Evolutionary conservation across 2,888 invertebrate genomes (phyloP).

Genomic region (Lycaena phlaeas): DNA sequence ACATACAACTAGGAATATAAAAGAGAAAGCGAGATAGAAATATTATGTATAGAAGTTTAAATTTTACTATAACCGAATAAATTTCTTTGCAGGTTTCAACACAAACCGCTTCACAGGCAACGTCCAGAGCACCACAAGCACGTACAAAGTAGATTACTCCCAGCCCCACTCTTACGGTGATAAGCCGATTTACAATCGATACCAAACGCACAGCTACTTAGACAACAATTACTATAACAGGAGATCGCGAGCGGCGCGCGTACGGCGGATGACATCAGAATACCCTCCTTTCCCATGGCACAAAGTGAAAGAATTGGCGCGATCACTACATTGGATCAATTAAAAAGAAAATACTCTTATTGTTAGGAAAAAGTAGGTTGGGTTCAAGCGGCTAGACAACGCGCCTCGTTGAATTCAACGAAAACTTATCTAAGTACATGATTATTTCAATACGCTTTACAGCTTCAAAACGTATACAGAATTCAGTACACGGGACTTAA

Average conservation of each 20-base stretch:
- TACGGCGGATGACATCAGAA: constrained; percentile 49
- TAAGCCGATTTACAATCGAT: constrained; percentile 62
- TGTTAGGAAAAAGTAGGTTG: constrained; percentile 52
- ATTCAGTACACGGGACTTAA: too few relatives aligned
- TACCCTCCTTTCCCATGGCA: constrained; percentile 85
- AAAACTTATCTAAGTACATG: constrained; percentile 18
- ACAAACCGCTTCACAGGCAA: constrained; percentile 49
- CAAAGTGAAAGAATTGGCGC: constrained; percentile 80
- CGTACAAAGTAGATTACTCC: constrained; percentile 67
- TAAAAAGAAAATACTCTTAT: constrained; percentile 26
- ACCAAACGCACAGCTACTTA: constrained; percentile 48
- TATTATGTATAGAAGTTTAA: too few relatives aligned
- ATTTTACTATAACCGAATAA: too few relatives aligned
- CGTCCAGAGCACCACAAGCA: constrained; percentile 58
- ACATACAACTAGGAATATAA: too few relatives aligned
- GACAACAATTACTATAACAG: constrained; percentile 58
- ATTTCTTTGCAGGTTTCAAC: constrained; percentile 53
- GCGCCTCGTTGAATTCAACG: constrained; percentile 62
- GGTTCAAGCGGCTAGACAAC: constrained; percentile 45
- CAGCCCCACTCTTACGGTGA: constrained; percentile 55
- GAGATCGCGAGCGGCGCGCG: constrained; percentile 49
- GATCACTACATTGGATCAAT: constrained; percentile 78
- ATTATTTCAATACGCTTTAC: constrained; percentile 38
- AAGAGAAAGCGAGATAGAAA: too few relatives aligned
- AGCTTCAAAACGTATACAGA: constrained; percentile 34